Evolutionary conservation across 2,797 vertebrate species (phyloP), one percentile per base, ranked within the genome.

Genomic region (Sebastes matsubarae): DNA sequence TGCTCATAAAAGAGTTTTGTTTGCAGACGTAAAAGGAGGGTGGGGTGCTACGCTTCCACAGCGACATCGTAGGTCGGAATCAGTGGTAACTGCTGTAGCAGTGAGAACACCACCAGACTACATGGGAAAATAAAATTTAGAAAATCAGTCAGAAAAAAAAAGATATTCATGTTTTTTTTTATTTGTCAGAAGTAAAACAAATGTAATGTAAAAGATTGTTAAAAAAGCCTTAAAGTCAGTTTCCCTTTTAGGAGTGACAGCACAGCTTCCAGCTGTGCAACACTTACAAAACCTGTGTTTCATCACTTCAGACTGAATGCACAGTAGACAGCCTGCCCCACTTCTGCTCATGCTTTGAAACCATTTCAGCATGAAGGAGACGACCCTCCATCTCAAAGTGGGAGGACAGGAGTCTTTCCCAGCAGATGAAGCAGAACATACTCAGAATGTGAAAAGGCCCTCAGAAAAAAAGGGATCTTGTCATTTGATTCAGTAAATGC

Each of bases 251-350:
- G 12, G 27, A 72, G n/a, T 71, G 61, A 57, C 32, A 72, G 64
- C 20, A 24, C 14, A 63, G 59, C 60, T 55, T 58, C 65, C 50
- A 60, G 74, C 75, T 63, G 64, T 80, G 71, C 86, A 66, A 79
- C 22, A 52, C 46, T 52, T 52, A 10, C 46, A 67, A 59, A 76
- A 68, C 66, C 27, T 22, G 67, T 77, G 70, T 78, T 75, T 85
- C 72, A 72, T 75, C 72, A 52, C 72, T 81, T 79, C 70, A 81
- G 57, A 66, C 16, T 68, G 59, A 75, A 75, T 38, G 16, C 61
- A 60, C 67, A 70, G 67, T 12, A 54, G 63, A 82, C 63, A 59
- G 27, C 46, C 68, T 71, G 61, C 12, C 59, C 63, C 79, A 68
- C 52, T 79, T 70, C 76, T 80, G 60, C 66, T 77, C 32, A 36